These are phyloP conservation scores for Palaemon carinicauda DNA, from an alignment of 1,140 invertebrate genomes.

Conservation along the genomic window DNA sequence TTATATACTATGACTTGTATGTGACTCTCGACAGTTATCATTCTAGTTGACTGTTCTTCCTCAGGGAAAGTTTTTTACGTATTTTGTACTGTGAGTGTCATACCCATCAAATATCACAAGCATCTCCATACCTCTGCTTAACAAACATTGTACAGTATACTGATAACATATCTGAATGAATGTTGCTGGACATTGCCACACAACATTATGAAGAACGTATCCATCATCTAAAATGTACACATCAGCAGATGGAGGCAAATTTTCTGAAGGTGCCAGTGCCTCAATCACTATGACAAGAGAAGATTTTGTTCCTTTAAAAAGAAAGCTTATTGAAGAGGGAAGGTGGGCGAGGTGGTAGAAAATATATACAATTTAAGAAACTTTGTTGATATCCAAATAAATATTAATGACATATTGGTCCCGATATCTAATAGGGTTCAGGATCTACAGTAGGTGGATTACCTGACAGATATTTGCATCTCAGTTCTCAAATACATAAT, in stretches of 20 bases:
- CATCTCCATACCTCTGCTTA: constrained; percentile 12
- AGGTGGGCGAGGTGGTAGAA: no score
- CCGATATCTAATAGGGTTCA: no score
- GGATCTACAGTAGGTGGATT: no score
- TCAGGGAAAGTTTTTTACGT: constrained; percentile 15
- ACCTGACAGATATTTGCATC: no score
- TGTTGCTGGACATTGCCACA: constrained; percentile 11
- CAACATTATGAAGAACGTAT: constrained; percentile 18
- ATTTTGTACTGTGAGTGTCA: constrained; percentile 13
- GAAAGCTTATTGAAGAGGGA: no score
- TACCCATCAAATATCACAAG: constrained; percentile 18
- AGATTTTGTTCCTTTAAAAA: no score
- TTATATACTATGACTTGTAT: constrained; percentile 7
- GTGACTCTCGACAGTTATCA: not conserved
- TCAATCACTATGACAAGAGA: constrained; percentile 12
- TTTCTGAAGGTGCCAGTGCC: constrained; percentile 12
- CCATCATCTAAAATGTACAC: not conserved
- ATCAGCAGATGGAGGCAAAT: not conserved
- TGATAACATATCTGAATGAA: constrained; percentile 15
- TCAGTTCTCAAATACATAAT: no score
- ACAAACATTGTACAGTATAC: constrained; percentile 7
- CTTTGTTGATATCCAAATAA: no score
- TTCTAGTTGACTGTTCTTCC: constrained; percentile 4
- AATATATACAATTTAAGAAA: no score
- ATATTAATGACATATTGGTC: no score